Conservation (phyloP, 1,140 invertebrate species). For the Homalodisca vitripennis region DNA sequence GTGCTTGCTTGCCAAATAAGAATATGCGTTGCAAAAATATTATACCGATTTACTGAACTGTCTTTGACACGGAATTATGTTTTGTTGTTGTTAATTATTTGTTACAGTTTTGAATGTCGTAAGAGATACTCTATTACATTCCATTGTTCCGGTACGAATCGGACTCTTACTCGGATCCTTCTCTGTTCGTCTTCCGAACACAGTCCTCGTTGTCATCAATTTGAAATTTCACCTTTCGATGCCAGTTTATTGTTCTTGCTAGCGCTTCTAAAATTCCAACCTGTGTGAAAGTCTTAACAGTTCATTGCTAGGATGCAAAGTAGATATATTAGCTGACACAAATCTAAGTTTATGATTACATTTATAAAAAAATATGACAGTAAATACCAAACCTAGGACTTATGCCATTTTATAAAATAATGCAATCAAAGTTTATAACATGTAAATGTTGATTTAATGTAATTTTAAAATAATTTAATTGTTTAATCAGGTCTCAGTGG, state of each 20-base stretch:
- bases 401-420: no score
- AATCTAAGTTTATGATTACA: no score
- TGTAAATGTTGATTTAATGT: no score
- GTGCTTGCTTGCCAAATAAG: conserved; percentile 22
- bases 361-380: no score
- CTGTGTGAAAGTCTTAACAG: no score
- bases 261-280: conserved; percentile 3
- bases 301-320: no score
- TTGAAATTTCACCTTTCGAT: background rate
- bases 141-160: background rate
- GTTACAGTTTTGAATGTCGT: conserved; percentile 17
- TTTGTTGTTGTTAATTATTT: conserved; percentile 15
- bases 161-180: conserved; percentile 13
- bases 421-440: no score
- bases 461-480: no score
- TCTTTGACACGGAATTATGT: background rate
- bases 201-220: background rate
- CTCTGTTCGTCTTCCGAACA: conserved; percentile 1
- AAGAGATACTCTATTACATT: conserved; percentile 8
- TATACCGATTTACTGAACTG: conserved; percentile 12
- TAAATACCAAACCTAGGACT: no score
- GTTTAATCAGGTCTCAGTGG: no score
- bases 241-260: background rate
- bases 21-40: background rate
- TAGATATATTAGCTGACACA: no score